Evolutionary conservation across 2,888 invertebrate genomes (phyloP), one percentile per base, ranked within the genome.

Genomic region (Drosophila kokeensis): DNA sequence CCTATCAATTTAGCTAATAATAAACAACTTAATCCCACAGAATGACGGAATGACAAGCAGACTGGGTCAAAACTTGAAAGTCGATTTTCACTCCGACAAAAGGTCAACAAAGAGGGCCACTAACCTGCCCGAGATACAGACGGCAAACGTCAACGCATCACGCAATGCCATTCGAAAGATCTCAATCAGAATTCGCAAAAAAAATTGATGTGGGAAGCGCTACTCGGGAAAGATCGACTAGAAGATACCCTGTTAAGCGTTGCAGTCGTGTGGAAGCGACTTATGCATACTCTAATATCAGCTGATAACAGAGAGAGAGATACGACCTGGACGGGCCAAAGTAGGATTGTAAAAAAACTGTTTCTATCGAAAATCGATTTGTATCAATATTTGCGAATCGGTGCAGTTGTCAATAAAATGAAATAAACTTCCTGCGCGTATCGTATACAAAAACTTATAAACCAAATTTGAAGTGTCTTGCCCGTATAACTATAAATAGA

Each of bases 151-250:
- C 54, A 60, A 57, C 59, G 50, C 61, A 48, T 55, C 86, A 83
- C 75, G 83, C 81, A 69, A 78, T 58, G 34, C 48, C 70, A 59
- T 69, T 87, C 69, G 62, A 68, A 36, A 60, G 49, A 55, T 21
- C 27, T 62, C 81, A 87, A 77, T 80, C 70, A 65, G 49, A 60
- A 64, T 63, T 59, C 36, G 63, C 59, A 64, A 53, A 55, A 61
- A 7, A n/a, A 15, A 34, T 42, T 3, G 8, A 2, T 15, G 21
- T 45, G 45, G 13, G 45, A 24, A 24, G 2, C 15, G 15, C 45
- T 45, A 15, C 7, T 8, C 4, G 45, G 1, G 7, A 8, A 45
- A 8, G 24, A 15, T 45, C 8, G 13, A 24, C 45, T 24, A 15
- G 15, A 2, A 24, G 15, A 24, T 15, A 45, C 45, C 24, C 8